phyloP scores from a whole-genome alignment of 2,888 invertebrate species.

The Ligdia adustata region DNA sequence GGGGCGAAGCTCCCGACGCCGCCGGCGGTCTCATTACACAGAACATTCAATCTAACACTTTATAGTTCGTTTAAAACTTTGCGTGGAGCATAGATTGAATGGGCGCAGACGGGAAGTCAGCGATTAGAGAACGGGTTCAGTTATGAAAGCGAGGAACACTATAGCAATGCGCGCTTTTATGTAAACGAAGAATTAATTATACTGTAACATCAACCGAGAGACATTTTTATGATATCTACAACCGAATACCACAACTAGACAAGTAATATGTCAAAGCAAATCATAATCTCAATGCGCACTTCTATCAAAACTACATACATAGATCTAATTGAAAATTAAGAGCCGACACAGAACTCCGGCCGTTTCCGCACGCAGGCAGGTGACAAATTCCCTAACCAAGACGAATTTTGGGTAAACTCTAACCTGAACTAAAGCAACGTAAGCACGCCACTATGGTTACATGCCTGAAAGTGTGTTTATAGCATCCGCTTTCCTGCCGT shows the following conservation, averaged over 20 bases:
- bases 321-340: too few species aligned
- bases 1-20: conserved; percentile 41
- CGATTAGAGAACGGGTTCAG: conserved; percentile 34
- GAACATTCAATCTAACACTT: conserved; percentile 8
- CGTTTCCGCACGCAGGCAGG: too few species aligned
- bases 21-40: conserved; percentile 19
- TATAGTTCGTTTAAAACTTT: conserved; percentile 5
- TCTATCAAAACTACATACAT: too few species aligned
- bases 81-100: conserved; percentile 11
- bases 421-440: conserved; percentile 50
- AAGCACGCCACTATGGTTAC: conserved; percentile 56
- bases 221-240: too few species aligned
- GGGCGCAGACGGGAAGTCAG: conserved; percentile 40
- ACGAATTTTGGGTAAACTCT: too few species aligned
- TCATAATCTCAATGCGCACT: too few species aligned
- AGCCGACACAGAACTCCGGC: too few species aligned
- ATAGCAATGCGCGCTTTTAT: conserved; percentile 15
- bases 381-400: conserved; percentile 22
- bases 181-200: background rate
- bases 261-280: too few species aligned
- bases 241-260: too few species aligned
- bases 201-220: too few species aligned
- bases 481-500: conserved; percentile 80
- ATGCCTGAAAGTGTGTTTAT: conserved; percentile 79
- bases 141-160: conserved; percentile 43